Evolutionary conservation across 2,888 invertebrate species (phyloP), one percentile per base, ranked within the genome.

Genomic region (Hypena proboscidalis): DNA sequence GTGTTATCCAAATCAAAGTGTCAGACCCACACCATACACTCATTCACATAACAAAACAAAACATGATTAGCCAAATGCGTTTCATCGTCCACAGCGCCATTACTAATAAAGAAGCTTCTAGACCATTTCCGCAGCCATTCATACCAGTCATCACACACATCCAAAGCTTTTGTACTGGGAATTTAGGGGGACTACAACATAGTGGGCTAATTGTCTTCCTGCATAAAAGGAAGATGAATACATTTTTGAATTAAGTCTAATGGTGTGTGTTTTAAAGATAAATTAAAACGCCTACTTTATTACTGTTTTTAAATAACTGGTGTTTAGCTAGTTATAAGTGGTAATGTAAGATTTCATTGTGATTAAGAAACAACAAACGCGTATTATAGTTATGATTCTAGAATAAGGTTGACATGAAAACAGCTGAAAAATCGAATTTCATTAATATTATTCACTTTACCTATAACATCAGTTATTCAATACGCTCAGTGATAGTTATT

Each of bases 131-230:
- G 32, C 10, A 10, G 20, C n/a, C 22, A 14, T 39, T 35, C 21
- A 9, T 25, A 23, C 38, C 7, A 38, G 38, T 45, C 44, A 45
- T 45, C 34, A 23, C 34, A 33, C 34, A 45, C 37, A 36, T 11
- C 34, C 23, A 38, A 47, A 39, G 44, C 54, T 46, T 61, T 59
- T 52, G 55, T 45, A 38, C 27, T 46, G 34, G 30, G 50, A 59
- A 63, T 63, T 62, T 52, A 47, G 64, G 55, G 50, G 35, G 43
- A 59, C 47, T 63, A 59, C 52, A 47, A 61, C 55, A 59, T 61
- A 61, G 59, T 55, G 52, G 35, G 49, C 50, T 59, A 61, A 63
- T 52, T 61, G 56, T 47, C 35, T 9, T 32, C 32, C 9, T 52
- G 26, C 46, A 42, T 34, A 31, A 26, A 35, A 22, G 41, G 15